Base-by-base conservation (phyloP, 2,888 invertebrate genomes). In the Calliphora vomitoria region DNA sequence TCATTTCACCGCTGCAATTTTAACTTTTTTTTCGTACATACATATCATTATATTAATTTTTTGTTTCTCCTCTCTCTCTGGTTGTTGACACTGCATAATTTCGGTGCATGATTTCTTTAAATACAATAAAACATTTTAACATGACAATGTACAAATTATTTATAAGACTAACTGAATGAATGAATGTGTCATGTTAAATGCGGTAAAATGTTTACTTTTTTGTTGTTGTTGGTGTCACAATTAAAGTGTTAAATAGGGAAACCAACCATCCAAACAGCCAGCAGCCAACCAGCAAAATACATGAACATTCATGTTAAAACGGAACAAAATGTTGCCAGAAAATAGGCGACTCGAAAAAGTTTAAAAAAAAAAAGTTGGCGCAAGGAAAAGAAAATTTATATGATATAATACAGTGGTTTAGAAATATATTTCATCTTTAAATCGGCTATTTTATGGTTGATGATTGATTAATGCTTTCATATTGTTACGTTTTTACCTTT, bases 61-160 rank as follows among this genome's bases (percentile, higher is more conserved):
- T 38, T 20, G 53, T 11, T 20, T 20, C 18, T 8, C 78, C 13
- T 68, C 13, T 71, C n/a, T 79, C 35, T 62, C 15, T 75, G 74
- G 68, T 72, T 78, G 84, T 79, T 84, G 79, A 79, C 74, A 74
- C 66, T 68, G 84, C 84, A 79, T 58, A 85, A 85, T 74, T 85
- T 53, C 6, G 25, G 62, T 62, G 47, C 47, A 62, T 75, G 60
- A 62, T 60, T 69, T 50, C 18, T 55, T 38, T 41, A 60, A 68
- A 71, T 44, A 64, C 64, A 64, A 71, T 64, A 64, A 71, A 72
- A 66, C 55, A 68, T 41, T 79, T 84, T 72, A 71, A 79, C 84
- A 79, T 79, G 84, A 68, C 84, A 79, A 69, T n/a, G 60, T 74
- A 74, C 72, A 74, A 79, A 79, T 69, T 75, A 55, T 64, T 35